phyloP scores from a whole-genome alignment of 2,888 invertebrate species.

The Lamproptera curius region DNA sequence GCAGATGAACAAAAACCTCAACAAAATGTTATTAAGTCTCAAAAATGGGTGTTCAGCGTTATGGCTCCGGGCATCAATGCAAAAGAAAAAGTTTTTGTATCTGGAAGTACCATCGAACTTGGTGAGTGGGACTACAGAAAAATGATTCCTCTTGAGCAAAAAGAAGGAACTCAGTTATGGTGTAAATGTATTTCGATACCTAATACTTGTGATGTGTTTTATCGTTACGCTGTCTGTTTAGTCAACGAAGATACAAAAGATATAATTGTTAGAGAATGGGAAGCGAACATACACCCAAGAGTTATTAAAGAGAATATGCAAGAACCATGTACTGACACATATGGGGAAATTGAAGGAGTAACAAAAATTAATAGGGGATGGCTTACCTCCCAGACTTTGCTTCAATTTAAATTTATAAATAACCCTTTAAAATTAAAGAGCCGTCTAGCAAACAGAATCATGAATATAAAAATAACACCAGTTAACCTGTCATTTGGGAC shows the following conservation, averaged over 20 bases:
- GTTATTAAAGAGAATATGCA: slow-evolving; percentile 66
- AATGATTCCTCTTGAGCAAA: slow-evolving; percentile 75
- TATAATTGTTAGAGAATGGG: slow-evolving; percentile 87
- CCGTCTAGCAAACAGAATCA: slow-evolving; percentile 81
- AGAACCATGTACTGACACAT: slow-evolving; percentile 77
- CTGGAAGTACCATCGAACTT: slow-evolving; percentile 82
- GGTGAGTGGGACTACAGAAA: slow-evolving; percentile 84
- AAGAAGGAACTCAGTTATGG: slow-evolving; percentile 77
- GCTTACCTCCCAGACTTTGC: slow-evolving; percentile 88
- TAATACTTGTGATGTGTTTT: slow-evolving; percentile 81
- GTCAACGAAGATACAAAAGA: slow-evolving; percentile 78
- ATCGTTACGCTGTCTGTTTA: slow-evolving; percentile 87
- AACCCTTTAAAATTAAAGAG: slow-evolving; percentile 88
- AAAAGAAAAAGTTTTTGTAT: slow-evolving; percentile 83
- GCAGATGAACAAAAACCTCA: slow-evolving; percentile 35
- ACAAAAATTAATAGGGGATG: slow-evolving; percentile 86
- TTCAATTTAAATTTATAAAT: slow-evolving; percentile 90
- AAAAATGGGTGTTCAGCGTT: slow-evolving; percentile 65
- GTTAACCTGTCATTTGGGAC: slow-evolving; percentile 80
- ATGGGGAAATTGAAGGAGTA: slow-evolving; percentile 81
- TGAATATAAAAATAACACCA: slow-evolving; percentile 87
- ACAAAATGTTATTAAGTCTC: slow-evolving; percentile 41
- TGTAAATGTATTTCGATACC: slow-evolving; percentile 81
- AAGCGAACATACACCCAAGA: slow-evolving; percentile 85
- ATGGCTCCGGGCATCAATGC: slow-evolving; percentile 71